A percentile compares a stretch with the other conserved stretches of the same genome.
phyloP scores from a whole-genome alignment of 2,888 invertebrate species.

The Parasteatoda lunata region DNA sequence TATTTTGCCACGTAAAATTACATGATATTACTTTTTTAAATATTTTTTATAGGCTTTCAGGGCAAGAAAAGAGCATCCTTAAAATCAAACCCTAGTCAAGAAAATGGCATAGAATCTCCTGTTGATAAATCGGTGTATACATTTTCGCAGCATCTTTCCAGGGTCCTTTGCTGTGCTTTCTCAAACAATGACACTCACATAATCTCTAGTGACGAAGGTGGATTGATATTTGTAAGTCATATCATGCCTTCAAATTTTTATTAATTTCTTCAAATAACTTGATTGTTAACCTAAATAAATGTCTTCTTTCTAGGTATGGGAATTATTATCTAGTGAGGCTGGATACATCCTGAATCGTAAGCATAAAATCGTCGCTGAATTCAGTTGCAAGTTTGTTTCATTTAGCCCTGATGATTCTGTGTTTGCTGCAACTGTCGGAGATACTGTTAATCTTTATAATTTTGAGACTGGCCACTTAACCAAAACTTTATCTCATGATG shows the following conservation, averaged over 20 bases:
- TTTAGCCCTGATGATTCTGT: slow-evolving; percentile 28
- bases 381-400: slow-evolving; percentile 24
- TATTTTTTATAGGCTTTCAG: no score
- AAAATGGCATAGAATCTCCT: not conserved
- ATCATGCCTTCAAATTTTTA: not conserved
- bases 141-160: slow-evolving; percentile 27
- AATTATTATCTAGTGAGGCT: not conserved
- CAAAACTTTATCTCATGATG: not conserved
- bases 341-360: not conserved
- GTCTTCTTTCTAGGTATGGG: slow-evolving; percentile 38
- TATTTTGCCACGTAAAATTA: no score
- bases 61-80: not conserved
- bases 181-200: slow-evolving; percentile 40
- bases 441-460: slow-evolving; percentile 37
- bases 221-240: slow-evolving; percentile 39
- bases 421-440: slow-evolving; percentile 22
- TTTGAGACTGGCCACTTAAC: slow-evolving; percentile 4
- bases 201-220: slow-evolving; percentile 46
- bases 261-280: not conserved
- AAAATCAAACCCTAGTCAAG: not conserved
- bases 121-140: slow-evolving; percentile 21
- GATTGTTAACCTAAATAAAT: not conserved
- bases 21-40: no score
- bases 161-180: slow-evolving; percentile 44
- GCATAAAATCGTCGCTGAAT: not conserved